A percentile compares a stretch with the other conserved stretches of the same genome.
These are phyloP conservation scores for Hypotaenidia okinawae DNA, from an alignment of 2,797 vertebrate genomes.

Conservation along the genomic window DNA sequence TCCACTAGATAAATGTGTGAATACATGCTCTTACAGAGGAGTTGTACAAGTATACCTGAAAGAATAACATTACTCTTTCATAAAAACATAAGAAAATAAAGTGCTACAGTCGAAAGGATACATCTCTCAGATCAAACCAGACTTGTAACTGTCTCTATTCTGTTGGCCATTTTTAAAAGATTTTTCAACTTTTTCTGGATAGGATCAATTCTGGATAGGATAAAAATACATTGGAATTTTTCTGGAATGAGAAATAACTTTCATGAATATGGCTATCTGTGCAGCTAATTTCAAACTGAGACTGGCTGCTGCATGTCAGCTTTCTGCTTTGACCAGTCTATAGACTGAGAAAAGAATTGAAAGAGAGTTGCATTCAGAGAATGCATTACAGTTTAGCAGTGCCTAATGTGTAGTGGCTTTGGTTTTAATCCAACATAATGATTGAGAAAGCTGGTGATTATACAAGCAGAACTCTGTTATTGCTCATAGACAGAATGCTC, in stretches of 20 bases:
- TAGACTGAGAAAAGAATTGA: background rate
- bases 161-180: background rate
- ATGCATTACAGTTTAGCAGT: background rate
- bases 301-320: background rate
- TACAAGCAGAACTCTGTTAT: background rate
- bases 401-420: background rate
- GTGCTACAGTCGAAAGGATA: background rate
- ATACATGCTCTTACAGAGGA: background rate
- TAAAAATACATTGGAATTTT: background rate
- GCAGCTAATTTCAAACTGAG: background rate
- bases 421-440: background rate
- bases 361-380: background rate
- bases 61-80: background rate
- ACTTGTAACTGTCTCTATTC: background rate
- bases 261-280: background rate
- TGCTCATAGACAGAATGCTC: background rate
- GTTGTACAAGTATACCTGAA: background rate
- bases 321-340: background rate
- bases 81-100: background rate
- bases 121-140: background rate
- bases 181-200: background rate
- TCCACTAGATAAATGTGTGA: background rate
- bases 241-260: background rate
- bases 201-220: background rate
- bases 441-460: background rate